Evolutionary conservation across 1,140 invertebrate species (phyloP).

Genomic region (Tetramorium simillimum): DNA sequence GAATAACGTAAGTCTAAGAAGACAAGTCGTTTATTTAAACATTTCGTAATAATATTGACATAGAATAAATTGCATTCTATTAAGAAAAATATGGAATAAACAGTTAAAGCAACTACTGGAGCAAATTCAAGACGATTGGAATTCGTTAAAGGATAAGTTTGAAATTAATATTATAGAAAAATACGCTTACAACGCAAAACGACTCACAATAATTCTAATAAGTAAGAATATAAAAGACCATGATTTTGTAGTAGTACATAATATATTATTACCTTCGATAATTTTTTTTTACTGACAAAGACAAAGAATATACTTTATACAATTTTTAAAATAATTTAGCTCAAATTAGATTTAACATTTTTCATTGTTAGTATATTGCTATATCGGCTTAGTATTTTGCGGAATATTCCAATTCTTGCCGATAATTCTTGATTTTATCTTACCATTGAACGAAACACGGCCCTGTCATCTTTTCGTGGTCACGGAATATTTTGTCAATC

Average conservation of each 20-base stretch:
- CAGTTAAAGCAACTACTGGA: constrained; percentile 30
- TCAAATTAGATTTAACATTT: constrained; percentile 17
- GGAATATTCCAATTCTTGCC: constrained; percentile 10
- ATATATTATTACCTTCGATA: not conserved
- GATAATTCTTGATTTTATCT: constrained; percentile 6
- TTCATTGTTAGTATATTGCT: not conserved
- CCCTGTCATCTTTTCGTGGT: not conserved
- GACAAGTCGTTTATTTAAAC: not conserved
- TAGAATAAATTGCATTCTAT: not conserved
- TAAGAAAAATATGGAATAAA: not conserved
- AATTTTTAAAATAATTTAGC: not conserved
- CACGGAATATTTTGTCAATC: constrained; percentile 25
- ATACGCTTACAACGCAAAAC: not conserved
- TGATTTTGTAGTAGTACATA: not conserved
- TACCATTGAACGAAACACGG: constrained; percentile 40
- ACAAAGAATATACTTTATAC: not conserved
- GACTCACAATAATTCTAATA: not conserved
- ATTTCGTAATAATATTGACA: not conserved
- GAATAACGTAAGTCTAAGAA: not conserved
- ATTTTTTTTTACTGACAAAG: not conserved
- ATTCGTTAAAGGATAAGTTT: constrained; percentile 10
- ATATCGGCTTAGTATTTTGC: not conserved
- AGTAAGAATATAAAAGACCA: constrained; percentile 1
- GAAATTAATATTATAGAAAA: constrained; percentile 49
- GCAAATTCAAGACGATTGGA: constrained; percentile 33